phyloP scores from a whole-genome alignment of 2,113 vertebrate genomes.

The Rhipidura dahli region DNA sequence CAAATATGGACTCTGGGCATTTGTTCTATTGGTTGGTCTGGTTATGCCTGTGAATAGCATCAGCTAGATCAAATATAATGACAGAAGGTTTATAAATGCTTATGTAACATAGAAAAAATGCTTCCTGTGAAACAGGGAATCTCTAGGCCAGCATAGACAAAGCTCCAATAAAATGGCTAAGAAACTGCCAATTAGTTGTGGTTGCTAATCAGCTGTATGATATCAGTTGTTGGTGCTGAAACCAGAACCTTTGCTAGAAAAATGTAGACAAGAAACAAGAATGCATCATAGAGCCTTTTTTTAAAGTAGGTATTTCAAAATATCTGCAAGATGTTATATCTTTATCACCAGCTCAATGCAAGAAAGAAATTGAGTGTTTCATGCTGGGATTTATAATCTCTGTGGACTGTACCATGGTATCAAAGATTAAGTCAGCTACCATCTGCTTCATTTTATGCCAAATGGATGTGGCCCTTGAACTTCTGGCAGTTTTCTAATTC shows the following conservation, averaged over 20 bases:
- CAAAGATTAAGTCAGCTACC: constrained; percentile 55
- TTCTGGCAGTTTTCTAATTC: constrained; percentile 34
- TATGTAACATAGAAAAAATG: not conserved
- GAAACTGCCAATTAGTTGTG: not conserved
- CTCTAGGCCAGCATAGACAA: not conserved
- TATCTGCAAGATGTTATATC: not conserved
- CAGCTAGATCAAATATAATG: not conserved
- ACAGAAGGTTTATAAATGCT: not conserved
- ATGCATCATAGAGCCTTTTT: not conserved
- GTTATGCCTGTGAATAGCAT: not conserved
- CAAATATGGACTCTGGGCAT: not conserved
- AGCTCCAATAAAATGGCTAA: not conserved
- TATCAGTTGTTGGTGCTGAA: not conserved
- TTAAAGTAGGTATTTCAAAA: not conserved
- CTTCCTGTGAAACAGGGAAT: not conserved
- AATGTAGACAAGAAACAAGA: not conserved
- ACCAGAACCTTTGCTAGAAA: not conserved
- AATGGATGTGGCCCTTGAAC: constrained; percentile 49
- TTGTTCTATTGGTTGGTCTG: not conserved
- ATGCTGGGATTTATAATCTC: constrained; percentile 44
- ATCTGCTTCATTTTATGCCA: constrained; percentile 63
- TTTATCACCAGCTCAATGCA: constrained; percentile 12
- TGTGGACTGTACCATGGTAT: not conserved
- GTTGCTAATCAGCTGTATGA: not conserved
- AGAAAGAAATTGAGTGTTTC: not conserved